phyloP scores from a whole-genome alignment of 2,797 vertebrate species.

The Cygnus olor region DNA sequence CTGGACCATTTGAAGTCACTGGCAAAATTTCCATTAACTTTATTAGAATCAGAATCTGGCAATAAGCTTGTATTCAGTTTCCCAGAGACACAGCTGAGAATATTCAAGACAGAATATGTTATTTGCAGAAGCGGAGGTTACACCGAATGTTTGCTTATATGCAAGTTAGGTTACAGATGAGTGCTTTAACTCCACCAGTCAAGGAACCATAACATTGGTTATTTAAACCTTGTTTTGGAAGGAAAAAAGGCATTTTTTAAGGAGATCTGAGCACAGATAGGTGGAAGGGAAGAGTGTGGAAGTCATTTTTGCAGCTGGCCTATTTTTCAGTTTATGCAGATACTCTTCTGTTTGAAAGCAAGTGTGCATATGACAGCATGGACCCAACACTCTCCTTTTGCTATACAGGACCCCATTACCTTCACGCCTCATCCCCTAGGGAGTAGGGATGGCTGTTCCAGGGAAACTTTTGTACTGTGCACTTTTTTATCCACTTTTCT shows the following conservation, averaged over 20 bases:
- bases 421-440: background rate
- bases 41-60: conserved; percentile 69
- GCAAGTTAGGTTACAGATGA: background rate
- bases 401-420: background rate
- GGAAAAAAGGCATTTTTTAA: background rate
- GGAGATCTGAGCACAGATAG: background rate
- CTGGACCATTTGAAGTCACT: conserved; percentile 62
- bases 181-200: background rate
- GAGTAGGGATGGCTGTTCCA: background rate
- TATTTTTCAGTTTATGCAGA: background rate
- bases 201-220: background rate
- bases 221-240: background rate
- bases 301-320: background rate
- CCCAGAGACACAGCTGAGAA: conserved; percentile 61
- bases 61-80: conserved; percentile 24
- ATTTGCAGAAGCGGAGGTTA: conserved; percentile 41
- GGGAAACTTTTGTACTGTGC: background rate
- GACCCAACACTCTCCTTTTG: background rate
- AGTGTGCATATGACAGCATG: background rate
- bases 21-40: conserved; percentile 64
- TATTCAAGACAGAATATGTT: conserved; percentile 34
- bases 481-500: background rate
- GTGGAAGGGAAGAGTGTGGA: background rate
- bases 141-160: background rate
- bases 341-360: background rate